Evolutionary conservation across 2,888 invertebrate species (phyloP).

Genomic region (Aphodius sticticus): DNA sequence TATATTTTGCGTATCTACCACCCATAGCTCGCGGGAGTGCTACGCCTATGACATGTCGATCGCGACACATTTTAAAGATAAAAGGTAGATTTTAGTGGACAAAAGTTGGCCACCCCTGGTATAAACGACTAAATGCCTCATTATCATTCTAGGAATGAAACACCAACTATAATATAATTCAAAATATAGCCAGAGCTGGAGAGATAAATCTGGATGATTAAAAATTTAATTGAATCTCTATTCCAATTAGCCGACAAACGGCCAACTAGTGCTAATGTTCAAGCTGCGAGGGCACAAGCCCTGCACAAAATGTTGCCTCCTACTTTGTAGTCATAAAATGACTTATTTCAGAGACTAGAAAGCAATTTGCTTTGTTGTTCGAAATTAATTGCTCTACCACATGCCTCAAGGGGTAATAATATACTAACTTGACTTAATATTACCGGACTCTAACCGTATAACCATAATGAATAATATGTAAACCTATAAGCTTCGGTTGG

Average conservation of each 20-base stretch:
- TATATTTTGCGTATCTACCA: no score
- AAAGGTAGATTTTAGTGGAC: no score
- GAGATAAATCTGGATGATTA: background rate
- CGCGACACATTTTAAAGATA: no score
- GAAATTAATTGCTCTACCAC: background rate
- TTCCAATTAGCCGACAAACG: background rate
- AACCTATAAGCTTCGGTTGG: no score
- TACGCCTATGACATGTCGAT: no score
- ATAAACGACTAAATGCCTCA: no score
- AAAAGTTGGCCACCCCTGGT: no score
- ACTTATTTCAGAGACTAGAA: background rate
- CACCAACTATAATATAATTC: background rate
- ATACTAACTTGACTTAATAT: background rate
- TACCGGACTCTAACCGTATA: background rate
- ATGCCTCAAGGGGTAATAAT: background rate
- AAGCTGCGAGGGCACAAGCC: background rate
- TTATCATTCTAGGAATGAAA: background rate
- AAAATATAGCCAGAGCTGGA: background rate
- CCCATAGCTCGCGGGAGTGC: no score
- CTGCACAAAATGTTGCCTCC: background rate
- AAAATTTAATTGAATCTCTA: background rate
- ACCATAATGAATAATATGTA: background rate
- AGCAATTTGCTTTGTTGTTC: background rate
- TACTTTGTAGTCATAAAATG: background rate
- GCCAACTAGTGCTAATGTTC: constrained; percentile 4